Percentiles rank a stretch among this genome's conserved stretches.
Evolutionary conservation across 1,140 invertebrate genomes (phyloP).

Genomic region (Doryteuthis pealeii): DNA sequence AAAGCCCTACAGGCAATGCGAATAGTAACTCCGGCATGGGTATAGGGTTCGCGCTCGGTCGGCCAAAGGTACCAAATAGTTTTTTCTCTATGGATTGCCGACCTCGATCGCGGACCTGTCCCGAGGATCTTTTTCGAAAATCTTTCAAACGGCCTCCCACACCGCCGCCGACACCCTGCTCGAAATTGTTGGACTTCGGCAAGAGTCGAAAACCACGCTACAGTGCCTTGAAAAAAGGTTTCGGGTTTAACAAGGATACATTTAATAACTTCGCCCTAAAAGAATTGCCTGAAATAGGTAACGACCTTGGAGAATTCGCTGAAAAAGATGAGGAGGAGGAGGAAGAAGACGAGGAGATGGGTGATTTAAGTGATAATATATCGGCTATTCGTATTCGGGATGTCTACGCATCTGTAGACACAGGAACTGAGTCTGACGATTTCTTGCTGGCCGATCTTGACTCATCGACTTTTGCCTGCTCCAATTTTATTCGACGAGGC

Average conservation of each 20-base stretch:
- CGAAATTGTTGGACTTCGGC: not conserved
- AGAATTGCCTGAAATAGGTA: not conserved
- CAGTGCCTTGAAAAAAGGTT: slow-evolving; percentile 3
- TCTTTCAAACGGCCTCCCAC: not conserved
- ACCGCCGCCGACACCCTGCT: not conserved
- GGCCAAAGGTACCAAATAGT: not conserved
- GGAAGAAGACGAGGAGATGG: not conserved
- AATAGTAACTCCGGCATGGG: not conserved
- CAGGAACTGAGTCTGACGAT: no score
- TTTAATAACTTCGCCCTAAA: not conserved
- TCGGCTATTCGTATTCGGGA: no score
- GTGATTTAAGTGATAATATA: no score
- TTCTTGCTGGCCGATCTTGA: no score
- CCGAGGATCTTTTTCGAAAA: slow-evolving; percentile 1
- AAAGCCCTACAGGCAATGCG: not conserved
- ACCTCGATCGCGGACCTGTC: not conserved
- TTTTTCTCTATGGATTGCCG: not conserved
- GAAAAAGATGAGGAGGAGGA: not conserved
- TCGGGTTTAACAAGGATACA: not conserved
- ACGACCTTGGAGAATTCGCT: not conserved
- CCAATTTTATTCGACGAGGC: no score
- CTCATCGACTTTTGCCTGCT: no score
- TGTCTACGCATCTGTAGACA: no score
- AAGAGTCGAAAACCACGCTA: slow-evolving; percentile 5
- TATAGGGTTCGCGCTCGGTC: not conserved